Conservation (phyloP, 2,888 invertebrate genomes). For the Stenchaetothrips biformis region DNA sequence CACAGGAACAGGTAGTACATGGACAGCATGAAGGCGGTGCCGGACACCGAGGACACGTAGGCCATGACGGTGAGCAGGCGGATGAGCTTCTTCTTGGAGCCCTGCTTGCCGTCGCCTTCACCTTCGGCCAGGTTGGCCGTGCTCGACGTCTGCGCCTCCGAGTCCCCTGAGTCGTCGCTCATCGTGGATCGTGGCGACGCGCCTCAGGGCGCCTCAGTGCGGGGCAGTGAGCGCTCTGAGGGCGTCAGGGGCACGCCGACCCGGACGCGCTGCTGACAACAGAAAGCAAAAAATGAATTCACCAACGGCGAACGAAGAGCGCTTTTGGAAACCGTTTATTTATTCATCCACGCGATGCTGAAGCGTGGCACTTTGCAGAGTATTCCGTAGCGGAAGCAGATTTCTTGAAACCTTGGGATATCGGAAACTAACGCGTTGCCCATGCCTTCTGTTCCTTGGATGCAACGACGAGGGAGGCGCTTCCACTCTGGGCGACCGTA, state of each 20-base stretch:
- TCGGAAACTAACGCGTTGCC: neutral
- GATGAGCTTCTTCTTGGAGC: slow-evolving; percentile 31
- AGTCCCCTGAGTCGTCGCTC: slow-evolving; percentile 15
- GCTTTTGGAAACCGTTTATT: no score
- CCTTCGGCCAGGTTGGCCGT: slow-evolving; percentile 31
- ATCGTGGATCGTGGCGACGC: neutral
- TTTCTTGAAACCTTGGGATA: neutral
- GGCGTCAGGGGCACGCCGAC: neutral
- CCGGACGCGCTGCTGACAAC: neutral
- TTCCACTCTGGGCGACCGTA: neutral
- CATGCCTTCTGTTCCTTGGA: neutral
- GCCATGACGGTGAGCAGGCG: slow-evolving; percentile 46
- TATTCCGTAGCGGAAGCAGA: no score
- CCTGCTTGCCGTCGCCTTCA: slow-evolving; percentile 31
- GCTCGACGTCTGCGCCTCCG: slow-evolving; percentile 3
- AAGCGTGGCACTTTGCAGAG: no score
- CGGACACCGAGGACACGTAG: slow-evolving; percentile 51
- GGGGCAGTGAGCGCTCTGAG: neutral
- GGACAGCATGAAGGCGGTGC: slow-evolving; percentile 51
- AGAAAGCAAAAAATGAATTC: neutral
- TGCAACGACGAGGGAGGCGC: neutral
- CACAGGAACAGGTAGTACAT: slow-evolving; percentile 52
- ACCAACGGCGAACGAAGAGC: no score
- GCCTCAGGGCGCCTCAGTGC: neutral
- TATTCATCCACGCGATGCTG: no score